Percentiles rank a stretch among this genome's conserved stretches.
Evolutionary conservation across 2,797 vertebrate species (phyloP).

Genomic region (Nothura maculosa): DNA sequence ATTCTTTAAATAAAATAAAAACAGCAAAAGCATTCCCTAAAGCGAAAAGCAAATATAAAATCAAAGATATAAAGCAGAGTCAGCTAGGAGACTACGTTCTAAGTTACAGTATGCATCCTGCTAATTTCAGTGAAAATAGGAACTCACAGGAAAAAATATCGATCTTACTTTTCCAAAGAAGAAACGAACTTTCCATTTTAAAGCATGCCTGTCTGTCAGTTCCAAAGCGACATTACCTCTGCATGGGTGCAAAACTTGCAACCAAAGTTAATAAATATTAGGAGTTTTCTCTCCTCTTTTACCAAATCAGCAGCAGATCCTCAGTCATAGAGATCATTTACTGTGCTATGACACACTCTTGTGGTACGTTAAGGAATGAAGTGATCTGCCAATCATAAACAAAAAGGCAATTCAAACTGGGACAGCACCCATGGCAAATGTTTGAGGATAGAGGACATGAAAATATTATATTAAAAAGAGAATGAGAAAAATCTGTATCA

Average conservation of each 20-base stretch:
- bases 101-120: not conserved
- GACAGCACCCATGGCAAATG: not conserved
- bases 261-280: not conserved
- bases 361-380: conserved; percentile 69
- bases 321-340: conserved; percentile 41
- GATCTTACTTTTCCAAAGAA: not conserved
- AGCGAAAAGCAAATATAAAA: not conserved
- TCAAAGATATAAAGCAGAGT: not conserved
- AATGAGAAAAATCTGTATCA: not conserved
- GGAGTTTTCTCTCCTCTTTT: not conserved
- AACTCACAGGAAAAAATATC: not conserved
- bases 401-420: not conserved
- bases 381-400: not conserved
- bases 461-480: not conserved
- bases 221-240: not conserved
- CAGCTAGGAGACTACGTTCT: not conserved
- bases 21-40: not conserved
- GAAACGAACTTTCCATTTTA: not conserved
- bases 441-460: not conserved
- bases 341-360: conserved; percentile 74
- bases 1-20: not conserved
- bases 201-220: not conserved
- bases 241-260: not conserved
- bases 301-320: not conserved
- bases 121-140: not conserved